These are phyloP conservation scores for Lithophane socia DNA, from an alignment of 2,888 invertebrate genomes.

Conservation along the genomic window DNA sequence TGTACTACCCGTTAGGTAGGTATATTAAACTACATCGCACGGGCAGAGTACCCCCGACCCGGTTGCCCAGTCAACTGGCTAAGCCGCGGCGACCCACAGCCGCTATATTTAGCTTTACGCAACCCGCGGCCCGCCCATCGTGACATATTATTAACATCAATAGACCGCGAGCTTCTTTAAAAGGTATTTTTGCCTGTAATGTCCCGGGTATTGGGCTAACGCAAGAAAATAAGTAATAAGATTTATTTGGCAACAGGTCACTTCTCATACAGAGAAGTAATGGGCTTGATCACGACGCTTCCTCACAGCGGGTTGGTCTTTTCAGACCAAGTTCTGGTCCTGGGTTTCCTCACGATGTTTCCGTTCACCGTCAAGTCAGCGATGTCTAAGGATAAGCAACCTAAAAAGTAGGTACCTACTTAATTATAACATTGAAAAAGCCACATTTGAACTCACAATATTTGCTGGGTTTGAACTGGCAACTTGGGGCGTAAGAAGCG, in stretches of 20 bases:
- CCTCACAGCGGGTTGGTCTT: background rate
- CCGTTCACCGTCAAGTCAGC: background rate
- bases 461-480: background rate
- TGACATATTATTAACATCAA: slow-evolving; percentile 50
- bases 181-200: slow-evolving; percentile 13
- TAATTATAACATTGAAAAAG: background rate
- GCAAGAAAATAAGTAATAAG: background rate
- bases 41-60: slow-evolving; percentile 67
- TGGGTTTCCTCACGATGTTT: background rate
- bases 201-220: background rate
- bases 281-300: background rate
- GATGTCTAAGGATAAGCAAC: background rate
- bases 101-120: slow-evolving; percentile 65
- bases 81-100: slow-evolving; percentile 46
- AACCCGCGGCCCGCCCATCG: slow-evolving; percentile 32
- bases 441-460: background rate
- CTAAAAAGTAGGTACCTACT: too few species aligned
- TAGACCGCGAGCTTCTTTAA: slow-evolving; percentile 41
- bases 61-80: slow-evolving; percentile 68
- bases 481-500: background rate
- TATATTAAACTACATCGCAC: slow-evolving; percentile 51
- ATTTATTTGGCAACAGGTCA: too few species aligned
- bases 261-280: background rate
- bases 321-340: background rate
- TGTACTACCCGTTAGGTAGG: slow-evolving; percentile 13